Percentiles rank a stretch among this genome's conserved stretches.
Conservation (phyloP, 2,888 invertebrate species). For the Drosophila quasianomalipes region DNA sequence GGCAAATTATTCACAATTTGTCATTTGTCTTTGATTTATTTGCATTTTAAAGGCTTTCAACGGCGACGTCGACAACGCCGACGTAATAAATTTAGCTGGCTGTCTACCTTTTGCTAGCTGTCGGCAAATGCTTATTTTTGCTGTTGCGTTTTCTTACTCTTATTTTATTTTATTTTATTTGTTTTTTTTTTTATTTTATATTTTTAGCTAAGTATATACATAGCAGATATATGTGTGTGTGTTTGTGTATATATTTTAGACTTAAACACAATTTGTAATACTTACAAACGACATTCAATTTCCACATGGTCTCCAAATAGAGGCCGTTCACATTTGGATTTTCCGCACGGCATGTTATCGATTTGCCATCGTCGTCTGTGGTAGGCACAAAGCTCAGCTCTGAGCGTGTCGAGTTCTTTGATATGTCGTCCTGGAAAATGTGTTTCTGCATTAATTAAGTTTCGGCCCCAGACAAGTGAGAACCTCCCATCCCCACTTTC, state of each 20-base stretch:
- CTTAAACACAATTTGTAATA: conserved; percentile 85
- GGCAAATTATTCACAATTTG: conserved; percentile 81
- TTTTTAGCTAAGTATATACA: conserved; percentile 14
- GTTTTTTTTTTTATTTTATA: conserved; percentile 26
- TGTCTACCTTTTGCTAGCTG: conserved; percentile 79
- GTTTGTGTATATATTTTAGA: conserved; percentile 48
- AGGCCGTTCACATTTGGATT: conserved; percentile 95
- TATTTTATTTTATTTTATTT: conserved; percentile 26
- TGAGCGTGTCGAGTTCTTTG: conserved; percentile 93
- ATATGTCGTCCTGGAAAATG: conserved; percentile 90
- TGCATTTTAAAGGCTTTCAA: conserved; percentile 81
- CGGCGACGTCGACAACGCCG: conserved; percentile 71
- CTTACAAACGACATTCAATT: conserved; percentile 96
- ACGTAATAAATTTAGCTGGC: conserved; percentile 74
- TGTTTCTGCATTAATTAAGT: conserved; percentile 80
- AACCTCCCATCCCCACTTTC: background rate
- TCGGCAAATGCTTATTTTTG: conserved; percentile 49
- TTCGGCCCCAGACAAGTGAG: conserved; percentile 37
- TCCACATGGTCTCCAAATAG: conserved; percentile 93
- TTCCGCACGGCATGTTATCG: conserved; percentile 95
- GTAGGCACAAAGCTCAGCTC: conserved; percentile 95
- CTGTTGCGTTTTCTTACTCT: conserved; percentile 20
- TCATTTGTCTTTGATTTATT: conserved; percentile 81
- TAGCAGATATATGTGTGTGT: background rate
- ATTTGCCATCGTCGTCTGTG: conserved; percentile 95